phyloP scores from a whole-genome alignment of 2,888 invertebrate genomes.

The Ormyrus nitidulus region DNA sequence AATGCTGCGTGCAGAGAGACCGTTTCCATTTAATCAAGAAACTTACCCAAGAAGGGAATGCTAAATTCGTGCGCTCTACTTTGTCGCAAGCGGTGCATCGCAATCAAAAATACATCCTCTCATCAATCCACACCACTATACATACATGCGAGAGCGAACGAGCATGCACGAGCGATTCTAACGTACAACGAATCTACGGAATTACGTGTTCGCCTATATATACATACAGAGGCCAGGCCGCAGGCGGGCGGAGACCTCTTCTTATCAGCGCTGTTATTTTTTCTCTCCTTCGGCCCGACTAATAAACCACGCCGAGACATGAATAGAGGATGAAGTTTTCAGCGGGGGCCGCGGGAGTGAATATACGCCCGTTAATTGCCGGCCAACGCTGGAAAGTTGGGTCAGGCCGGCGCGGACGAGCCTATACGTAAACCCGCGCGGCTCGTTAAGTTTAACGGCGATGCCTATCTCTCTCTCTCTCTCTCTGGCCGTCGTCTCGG shows the following conservation, averaged over 20 bases:
- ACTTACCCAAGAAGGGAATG: too few relatives aligned
- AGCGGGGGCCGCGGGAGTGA: background rate
- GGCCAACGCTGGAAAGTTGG: conserved; percentile 23
- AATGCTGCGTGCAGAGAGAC: too few relatives aligned
- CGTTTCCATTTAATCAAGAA: too few relatives aligned
- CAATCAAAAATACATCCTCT: too few relatives aligned
- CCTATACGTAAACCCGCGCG: background rate
- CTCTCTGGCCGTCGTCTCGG: background rate
- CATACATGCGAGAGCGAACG: too few relatives aligned
- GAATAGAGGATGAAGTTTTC: conserved; percentile 30
- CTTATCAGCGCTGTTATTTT: too few relatives aligned
- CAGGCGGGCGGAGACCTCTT: too few relatives aligned
- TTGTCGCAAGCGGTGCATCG: too few relatives aligned
- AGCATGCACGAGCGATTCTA: too few relatives aligned
- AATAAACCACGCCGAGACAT: conserved; percentile 16
- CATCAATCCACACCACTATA: too few relatives aligned
- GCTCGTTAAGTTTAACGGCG: conserved; percentile 39
- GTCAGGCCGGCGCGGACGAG: conserved; percentile 4
- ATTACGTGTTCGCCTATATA: background rate
- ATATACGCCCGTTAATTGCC: conserved; percentile 10
- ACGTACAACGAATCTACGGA: too few relatives aligned
- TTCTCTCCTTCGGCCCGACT: background rate
- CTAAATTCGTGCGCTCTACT: too few relatives aligned
- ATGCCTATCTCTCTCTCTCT: conserved; percentile 31
- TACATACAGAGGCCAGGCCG: background rate